Base-by-base conservation (phyloP, 2,888 invertebrate species). In the Alcis repandata region DNA sequence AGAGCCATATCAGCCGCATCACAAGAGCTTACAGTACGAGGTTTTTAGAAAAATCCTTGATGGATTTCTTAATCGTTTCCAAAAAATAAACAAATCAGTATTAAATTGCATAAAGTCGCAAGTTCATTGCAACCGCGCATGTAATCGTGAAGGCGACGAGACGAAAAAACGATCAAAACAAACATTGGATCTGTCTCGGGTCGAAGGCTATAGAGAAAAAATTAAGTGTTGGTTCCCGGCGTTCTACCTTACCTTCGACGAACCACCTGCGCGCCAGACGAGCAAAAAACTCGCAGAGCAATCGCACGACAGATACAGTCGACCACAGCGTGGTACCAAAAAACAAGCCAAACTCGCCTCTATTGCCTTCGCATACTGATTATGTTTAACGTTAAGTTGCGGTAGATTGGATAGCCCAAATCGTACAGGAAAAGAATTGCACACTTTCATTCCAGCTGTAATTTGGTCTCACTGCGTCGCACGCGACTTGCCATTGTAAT, bases 201-300 rank as follows among this genome's bases (percentile, higher is more conserved):
- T 85, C 83, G 84, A 81, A 85, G 80, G 82, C 80, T 83, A 74
- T 81, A 79, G 71, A 72, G 68, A 79, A 85, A 88, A 87, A 87
- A 82, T 77, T 70, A 79, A 82, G 74, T 77, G 74, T 76, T 73
- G 76, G 78, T 76, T 80, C 79, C 76, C 71, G 76, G 76, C 76
- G 71, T 67, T 70, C 69, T 76, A 77, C 79, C 78, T 79, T 76
- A 51, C 65, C 65, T 66, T 65, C 60, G 36, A 40, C 78, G 78
- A 86, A 82, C 84, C 89, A 89, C 89, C 90, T 90, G 90, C 87
- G 85, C 82, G 82, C 85, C 87, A 89, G 88, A 90, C 88, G 79
- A 77, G 76, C 83, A 89, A 89, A 91, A 89, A 90, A 88, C 85
- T 83, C 82, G 79, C 79, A 79, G 80, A 79, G 77, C 79, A 81